Base-by-base conservation (phyloP, 2,888 invertebrate genomes). In the Chaitophorus viminalis region DNA sequence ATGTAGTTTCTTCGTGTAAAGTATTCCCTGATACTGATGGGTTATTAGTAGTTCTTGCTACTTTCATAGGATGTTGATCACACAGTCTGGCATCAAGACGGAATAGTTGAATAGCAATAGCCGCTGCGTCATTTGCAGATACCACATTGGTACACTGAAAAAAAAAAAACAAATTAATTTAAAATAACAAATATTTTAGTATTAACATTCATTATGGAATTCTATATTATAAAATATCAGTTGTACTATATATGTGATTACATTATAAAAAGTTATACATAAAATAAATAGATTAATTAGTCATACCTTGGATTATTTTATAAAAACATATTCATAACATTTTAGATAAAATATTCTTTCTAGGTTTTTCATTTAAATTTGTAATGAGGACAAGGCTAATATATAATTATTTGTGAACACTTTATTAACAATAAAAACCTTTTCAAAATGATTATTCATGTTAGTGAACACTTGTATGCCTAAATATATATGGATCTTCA, bases 41-140 rank as follows among this genome's bases (percentile, higher is more conserved):
- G n/a, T 87, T 79, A 74, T 87, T 60, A n/a, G 87, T 81, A 9
- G 95, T 95, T 90, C 94, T 93, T 76, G 95, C 94, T 90, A 95
- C 94, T 93, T 96, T 95, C 90, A 94, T 94, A 90, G 94, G 94
- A 89, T 93, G 93, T 18, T 91, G 91, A 91, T 96, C 96, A 92
- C 98, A 98, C 54, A 98, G 93, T 90, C 94, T 93, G 36, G 97
- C 97, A 91, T 97, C 96, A 91, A 95, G 94, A 89, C 95, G 95
- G 91, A 96, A 96, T 89, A 98, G 92, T 90, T 96, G 95, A 90
- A 98, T 94, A 18, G 98, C 98, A 91, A 95, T 94, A 0, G 96
- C 96, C 52, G 98, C 98, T 85, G 98, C 97, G 92, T 97, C 95
- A 93, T 98, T 96, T 89, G 96, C 95, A 89, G 96, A 94, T 90